phyloP scores from a whole-genome alignment of 2,888 invertebrate species.

The Argyresthia albistria region DNA sequence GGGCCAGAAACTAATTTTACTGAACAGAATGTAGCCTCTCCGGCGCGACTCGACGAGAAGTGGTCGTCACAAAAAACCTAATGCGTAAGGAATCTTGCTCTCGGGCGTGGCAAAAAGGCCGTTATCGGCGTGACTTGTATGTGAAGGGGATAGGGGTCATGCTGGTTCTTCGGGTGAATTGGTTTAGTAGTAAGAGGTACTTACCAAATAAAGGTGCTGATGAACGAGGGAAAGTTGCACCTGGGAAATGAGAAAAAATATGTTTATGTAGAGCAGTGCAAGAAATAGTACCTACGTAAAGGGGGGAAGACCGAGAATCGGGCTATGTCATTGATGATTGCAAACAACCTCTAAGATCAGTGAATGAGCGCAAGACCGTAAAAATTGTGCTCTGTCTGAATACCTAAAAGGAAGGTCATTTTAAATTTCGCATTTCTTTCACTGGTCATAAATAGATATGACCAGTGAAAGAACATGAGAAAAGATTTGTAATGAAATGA shows the following conservation, averaged over 20 bases:
- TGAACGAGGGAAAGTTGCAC: conserved; percentile 17
- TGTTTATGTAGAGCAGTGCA: no score
- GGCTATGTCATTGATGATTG: no score
- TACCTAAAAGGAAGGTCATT: no score
- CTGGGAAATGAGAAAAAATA: conserved; percentile 16
- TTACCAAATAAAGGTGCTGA: conserved; percentile 27
- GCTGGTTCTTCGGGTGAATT: not conserved
- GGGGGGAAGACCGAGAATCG: no score
- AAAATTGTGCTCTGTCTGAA: no score
- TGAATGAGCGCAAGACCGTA: no score
- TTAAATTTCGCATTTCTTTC: no score
- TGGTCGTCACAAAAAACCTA: not conserved
- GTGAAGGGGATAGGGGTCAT: not conserved
- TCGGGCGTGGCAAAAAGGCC: not conserved
- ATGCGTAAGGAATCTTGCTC: not conserved
- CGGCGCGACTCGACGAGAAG: not conserved
- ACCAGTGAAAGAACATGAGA: no score
- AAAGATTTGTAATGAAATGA: no score
- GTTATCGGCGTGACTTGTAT: not conserved
- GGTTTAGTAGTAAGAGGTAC: conserved; percentile 11
- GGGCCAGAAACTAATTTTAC: conserved; percentile 17
- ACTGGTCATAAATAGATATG: no score
- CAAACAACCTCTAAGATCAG: no score
- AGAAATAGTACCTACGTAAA: no score
- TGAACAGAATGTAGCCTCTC: conserved; percentile 4